A percentile compares a stretch with the other conserved stretches of the same genome.
These are phyloP conservation scores for Leptoclinus maculatus DNA, from an alignment of 2,797 vertebrate species.

Conservation along the genomic window DNA sequence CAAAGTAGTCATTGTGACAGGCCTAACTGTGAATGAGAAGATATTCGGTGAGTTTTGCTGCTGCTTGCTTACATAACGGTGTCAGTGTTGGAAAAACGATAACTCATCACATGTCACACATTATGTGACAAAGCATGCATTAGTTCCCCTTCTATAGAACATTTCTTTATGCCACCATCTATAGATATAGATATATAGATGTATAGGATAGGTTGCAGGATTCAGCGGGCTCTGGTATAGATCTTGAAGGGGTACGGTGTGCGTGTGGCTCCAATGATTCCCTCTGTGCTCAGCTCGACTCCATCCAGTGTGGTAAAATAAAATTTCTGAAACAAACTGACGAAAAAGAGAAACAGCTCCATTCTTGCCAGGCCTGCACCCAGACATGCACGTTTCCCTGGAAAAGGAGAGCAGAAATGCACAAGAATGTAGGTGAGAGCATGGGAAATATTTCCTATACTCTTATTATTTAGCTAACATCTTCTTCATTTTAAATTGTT, in stretches of 20 bases:
- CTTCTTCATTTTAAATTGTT: neutral
- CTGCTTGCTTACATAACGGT: too few relatives aligned
- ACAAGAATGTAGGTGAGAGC: neutral
- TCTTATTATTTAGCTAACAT: neutral
- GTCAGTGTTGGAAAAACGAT: too few relatives aligned
- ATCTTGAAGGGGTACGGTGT: conserved; percentile 84
- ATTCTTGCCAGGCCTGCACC: conserved; percentile 87
- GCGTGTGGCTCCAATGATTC: conserved; percentile 81
- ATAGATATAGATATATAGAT: neutral
- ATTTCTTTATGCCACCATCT: too few relatives aligned
- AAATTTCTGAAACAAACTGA: conserved; percentile 87
- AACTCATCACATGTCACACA: too few relatives aligned
- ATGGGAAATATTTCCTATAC: neutral
- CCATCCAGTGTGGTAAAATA: conserved; percentile 77
- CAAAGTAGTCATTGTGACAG: too few relatives aligned
- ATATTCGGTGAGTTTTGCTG: too few relatives aligned
- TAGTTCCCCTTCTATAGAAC: too few relatives aligned
- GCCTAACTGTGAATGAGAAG: too few relatives aligned
- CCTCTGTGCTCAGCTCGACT: conserved; percentile 70
- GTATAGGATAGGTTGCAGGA: neutral
- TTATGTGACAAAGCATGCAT: too few relatives aligned
- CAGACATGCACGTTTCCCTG: conserved; percentile 88
- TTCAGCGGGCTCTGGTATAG: conserved; percentile 72
- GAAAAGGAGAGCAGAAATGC: neutral
- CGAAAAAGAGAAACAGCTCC: conserved; percentile 85